Base-by-base conservation (phyloP, 2,113 vertebrate genomes). In the Thunnus maccoyii region DNA sequence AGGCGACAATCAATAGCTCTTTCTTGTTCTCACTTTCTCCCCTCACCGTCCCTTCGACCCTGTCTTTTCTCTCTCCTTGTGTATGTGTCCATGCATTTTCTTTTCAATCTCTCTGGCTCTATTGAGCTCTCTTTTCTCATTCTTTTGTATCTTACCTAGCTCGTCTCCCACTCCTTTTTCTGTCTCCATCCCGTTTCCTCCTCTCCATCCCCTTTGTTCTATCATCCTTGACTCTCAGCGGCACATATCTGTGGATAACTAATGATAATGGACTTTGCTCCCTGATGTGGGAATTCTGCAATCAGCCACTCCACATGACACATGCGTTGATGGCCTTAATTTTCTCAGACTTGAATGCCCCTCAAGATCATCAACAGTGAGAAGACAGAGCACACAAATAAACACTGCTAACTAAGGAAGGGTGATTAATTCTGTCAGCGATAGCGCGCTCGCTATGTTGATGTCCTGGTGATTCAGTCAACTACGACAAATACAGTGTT, bases 241-340 rank as follows among this genome's bases (percentile, higher is more conserved):
- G 80, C 87, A 79, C 81, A 76, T 89, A 90, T 90, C 86, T 84
- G 78, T 51, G 82, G 86, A 90, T 90, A 89, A 92, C 81, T 85
- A 89, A 94, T 78, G 89, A 85, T 94, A 91, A 93, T 93, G 90
- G 88, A 86, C 90, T 87, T 56, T 82, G 86, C 86, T 91, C 91
- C 88, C 84, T 73, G 84, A 86, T 92, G 90, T 90, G 87, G 86
- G 86, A 91, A 90, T 92, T 92, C 86, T 82, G 91, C 83, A 91
- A 90, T 92, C 89, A 93, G 85, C 84, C 70, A n/a, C 87, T 80
- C 88, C 50, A 76, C 88, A 44, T 86, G 89, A 78, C 87, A 80
- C 73, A 62, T 61, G 64, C 61, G n/a, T 76, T 85, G 88, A 91
- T 90, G 88, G 82, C 85, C 82, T 84, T 89, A 81, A 90, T 92